These are phyloP conservation scores for Macrotis lagotis DNA, from an alignment of 2,113 vertebrate species.

Conservation along the genomic window DNA sequence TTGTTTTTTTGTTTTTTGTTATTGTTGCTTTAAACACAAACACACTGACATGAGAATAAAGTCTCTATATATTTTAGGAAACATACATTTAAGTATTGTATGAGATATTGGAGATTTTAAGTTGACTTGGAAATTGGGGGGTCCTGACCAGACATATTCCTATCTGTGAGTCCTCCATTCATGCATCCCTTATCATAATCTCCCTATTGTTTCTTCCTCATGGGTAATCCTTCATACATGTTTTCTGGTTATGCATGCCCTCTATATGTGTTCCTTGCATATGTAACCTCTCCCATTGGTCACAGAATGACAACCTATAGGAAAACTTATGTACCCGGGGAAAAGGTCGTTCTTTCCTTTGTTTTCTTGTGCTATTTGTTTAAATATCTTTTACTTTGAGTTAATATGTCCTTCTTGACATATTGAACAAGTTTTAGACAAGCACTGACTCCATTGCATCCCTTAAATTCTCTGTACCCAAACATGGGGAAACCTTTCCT, in stretches of 20 bases:
- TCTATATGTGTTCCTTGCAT: neutral
- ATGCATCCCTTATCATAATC: neutral
- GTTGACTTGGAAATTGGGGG: neutral
- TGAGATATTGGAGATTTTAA: neutral
- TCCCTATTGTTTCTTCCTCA: neutral
- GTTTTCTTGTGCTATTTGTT: neutral
- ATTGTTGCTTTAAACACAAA: neutral
- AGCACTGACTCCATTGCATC: neutral
- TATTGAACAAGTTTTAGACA: neutral
- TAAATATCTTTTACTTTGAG: neutral
- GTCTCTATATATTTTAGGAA: neutral
- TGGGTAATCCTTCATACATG: neutral
- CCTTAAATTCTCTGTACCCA: neutral
- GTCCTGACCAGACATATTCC: neutral
- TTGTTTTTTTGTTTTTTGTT: too few species aligned
- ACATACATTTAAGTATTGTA: neutral
- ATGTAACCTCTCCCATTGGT: neutral
- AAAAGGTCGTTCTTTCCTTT: neutral
- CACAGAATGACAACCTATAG: neutral
- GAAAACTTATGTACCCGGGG: neutral
- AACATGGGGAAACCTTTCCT: neutral
- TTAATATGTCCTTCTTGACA: neutral
- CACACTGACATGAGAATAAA: neutral
- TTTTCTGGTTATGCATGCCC: neutral
- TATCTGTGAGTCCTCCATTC: neutral